Evolutionary conservation across 2,797 vertebrate species (phyloP), one percentile per base, ranked within the genome.

Genomic region (Sebastes nivosus): DNA sequence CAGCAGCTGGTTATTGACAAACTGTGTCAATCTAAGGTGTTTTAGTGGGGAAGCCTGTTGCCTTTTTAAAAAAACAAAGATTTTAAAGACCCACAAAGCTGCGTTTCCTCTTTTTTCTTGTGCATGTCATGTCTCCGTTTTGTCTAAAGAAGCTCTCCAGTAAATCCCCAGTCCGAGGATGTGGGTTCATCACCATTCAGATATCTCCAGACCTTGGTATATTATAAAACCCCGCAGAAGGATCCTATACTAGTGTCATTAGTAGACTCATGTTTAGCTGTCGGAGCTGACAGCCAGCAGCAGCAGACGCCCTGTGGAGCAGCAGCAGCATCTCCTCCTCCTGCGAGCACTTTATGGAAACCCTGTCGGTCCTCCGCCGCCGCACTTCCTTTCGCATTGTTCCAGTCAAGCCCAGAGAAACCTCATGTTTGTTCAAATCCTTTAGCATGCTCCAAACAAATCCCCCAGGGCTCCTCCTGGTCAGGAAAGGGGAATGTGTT

Each of bases 91-190:
- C 67, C 81, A 85, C 86, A 79, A 75, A 87, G 79, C 85, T 88
- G 83, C 90, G 92, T 93, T 94, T 95, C 91, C 92, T 94, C 89
- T 91, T 94, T 82, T 93, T 83, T 50, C 80, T 93, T 80, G 94
- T 88, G 90, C 93, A 94, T 93, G 91, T 94, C 94, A 95, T 95
- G 92, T 94, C 94, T 95, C 88, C 88, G 66, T 87, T 87, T 88
- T 90, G 87, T 80, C 87, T 89, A 87, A 91, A 80, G 10, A 46
- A 79, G 83, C 91, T 79, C 67, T 80, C 77, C 84, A 60, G 57
- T 58, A 67, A 57, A 77, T 22, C 24, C 75, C 63, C 72, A n/a
- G 66, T 54, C 73, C 75, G 61, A 18, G 57, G 12, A 14, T 30
- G 29, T 2, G 63, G 77, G 30, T 13, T 75, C 75, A 74, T 80